Evolutionary conservation across 1,140 invertebrate species (phyloP).

Genomic region (Pseudomyrmex dendroicus): DNA sequence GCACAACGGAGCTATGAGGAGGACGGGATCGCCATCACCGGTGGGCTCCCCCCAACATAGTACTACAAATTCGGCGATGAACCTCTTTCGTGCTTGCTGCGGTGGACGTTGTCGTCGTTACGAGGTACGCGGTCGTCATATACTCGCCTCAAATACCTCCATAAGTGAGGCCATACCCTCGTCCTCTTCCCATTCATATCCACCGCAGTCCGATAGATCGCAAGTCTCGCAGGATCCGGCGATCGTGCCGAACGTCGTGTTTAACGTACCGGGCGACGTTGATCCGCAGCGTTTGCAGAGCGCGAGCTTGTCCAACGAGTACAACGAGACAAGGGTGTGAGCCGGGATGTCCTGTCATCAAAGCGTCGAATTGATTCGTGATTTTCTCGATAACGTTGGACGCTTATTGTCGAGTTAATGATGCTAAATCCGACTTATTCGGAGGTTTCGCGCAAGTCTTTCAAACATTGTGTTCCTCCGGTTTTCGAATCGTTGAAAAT

Average conservation of each 20-base stretch:
- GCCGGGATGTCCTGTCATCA: constrained; percentile 38
- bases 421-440: background rate
- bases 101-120: constrained; percentile 94
- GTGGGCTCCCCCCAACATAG: constrained; percentile 95
- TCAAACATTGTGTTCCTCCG: too few species aligned
- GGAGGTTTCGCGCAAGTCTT: background rate
- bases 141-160: constrained; percentile 83
- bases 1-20: constrained; percentile 95
- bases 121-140: constrained; percentile 89
- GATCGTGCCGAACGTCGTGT: constrained; percentile 82
- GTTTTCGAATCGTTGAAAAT: constrained; percentile 13
- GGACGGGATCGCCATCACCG: constrained; percentile 93
- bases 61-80: constrained; percentile 88
- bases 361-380: constrained; percentile 10
- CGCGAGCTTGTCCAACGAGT: constrained; percentile 77
- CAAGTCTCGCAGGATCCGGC: constrained; percentile 71
- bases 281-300: constrained; percentile 71
- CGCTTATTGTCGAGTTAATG: background rate
- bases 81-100: constrained; percentile 86
- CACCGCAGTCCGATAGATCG: constrained; percentile 76
- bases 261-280: constrained; percentile 81
- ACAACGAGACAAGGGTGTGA: constrained; percentile 84
- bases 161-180: constrained; percentile 83
- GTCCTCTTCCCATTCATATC: constrained; percentile 81
- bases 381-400: constrained; percentile 2